Evolutionary conservation across 2,797 vertebrate species (phyloP).

Genomic region (Setipinna tenuifilis): DNA sequence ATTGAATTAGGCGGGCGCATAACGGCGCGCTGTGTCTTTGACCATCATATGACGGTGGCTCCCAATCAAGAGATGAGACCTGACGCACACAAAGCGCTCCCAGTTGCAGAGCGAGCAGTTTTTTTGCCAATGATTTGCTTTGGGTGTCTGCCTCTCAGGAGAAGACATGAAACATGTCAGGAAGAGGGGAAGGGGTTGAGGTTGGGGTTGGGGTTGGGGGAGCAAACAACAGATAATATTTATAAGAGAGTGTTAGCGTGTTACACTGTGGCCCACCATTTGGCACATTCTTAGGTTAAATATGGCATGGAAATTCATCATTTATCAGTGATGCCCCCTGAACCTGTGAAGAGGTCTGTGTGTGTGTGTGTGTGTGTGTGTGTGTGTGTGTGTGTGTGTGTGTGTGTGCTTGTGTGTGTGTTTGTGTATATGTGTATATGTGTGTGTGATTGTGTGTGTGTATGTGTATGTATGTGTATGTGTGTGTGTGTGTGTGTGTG

Average conservation of each 20-base stretch:
- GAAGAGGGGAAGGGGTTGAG: not conserved
- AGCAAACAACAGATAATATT: not conserved
- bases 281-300: not conserved
- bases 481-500: not conserved
- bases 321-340: not conserved
- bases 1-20: slow-evolving; percentile 65
- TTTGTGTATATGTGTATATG: not conserved
- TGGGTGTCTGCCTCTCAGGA: not conserved
- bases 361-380: not conserved
- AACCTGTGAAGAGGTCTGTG: not conserved
- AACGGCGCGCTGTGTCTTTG: slow-evolving; percentile 62
- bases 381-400: not conserved
- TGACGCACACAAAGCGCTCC: slow-evolving; percentile 39
- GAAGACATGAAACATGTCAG: too few species aligned
- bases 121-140: not conserved
- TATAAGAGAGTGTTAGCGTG: not conserved
- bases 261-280: not conserved
- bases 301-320: slow-evolving; percentile 3
- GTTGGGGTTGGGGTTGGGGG: not conserved
- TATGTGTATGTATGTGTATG: not conserved
- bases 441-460: not conserved
- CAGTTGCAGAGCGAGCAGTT: not conserved
- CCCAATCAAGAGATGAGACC: slow-evolving; percentile 57
- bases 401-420: not conserved
- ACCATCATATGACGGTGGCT: slow-evolving; percentile 60